Conservation (phyloP, 2,113 vertebrate species). For the Phaethornis superciliosus region DNA sequence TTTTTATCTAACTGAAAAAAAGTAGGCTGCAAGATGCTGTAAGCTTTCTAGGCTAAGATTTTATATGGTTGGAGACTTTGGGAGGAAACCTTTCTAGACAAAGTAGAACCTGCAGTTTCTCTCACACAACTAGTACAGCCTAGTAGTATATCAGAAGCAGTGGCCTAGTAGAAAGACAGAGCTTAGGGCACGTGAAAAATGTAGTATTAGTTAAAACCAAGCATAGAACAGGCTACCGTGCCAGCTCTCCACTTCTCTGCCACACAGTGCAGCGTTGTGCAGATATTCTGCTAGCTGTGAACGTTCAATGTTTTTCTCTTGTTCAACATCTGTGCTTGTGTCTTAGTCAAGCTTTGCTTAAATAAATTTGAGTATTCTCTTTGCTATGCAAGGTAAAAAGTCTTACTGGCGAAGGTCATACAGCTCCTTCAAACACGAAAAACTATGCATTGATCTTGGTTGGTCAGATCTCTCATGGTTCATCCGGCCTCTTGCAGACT, state of each 20-base stretch:
- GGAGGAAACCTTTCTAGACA: background rate
- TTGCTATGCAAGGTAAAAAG: background rate
- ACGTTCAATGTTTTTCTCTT: background rate
- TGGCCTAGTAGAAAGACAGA: background rate
- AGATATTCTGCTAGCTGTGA: background rate
- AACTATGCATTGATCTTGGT: slow-evolving; percentile 81
- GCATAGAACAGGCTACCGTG: background rate
- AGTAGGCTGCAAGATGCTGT: background rate
- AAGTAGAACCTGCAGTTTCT: background rate
- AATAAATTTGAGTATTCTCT: background rate
- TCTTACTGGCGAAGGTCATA: slow-evolving; percentile 91
- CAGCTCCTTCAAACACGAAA: slow-evolving; percentile 89
- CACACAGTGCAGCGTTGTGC: background rate
- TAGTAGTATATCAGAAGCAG: background rate
- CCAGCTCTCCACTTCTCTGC: background rate
- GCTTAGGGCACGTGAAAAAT: background rate
- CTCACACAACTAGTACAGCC: accelerated
- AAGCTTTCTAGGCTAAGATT: background rate
- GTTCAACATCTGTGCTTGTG: background rate
- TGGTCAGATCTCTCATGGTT: slow-evolving; percentile 73
- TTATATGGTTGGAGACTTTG: background rate
- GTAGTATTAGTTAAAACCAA: background rate
- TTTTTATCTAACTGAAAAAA: background rate
- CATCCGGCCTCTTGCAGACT: slow-evolving; percentile 49
- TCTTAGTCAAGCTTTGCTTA: background rate